Conservation (phyloP, 2,888 invertebrate species). For the Galeopsomyia nigrocyanea region DNA sequence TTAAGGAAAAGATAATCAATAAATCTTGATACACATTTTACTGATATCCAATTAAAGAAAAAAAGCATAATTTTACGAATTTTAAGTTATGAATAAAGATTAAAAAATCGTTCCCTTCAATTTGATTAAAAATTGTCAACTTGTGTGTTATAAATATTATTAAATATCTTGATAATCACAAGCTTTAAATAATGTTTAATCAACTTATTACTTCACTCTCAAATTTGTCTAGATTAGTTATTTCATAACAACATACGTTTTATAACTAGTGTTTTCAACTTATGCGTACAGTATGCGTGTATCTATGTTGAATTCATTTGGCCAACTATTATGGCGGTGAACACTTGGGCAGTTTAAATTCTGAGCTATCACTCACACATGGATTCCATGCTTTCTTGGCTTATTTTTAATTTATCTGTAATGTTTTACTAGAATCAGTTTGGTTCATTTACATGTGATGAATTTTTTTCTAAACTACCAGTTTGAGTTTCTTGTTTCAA, state of each 20-base stretch:
- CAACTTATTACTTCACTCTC: conserved; percentile 23
- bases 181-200: conserved; percentile 31
- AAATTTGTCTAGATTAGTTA: conserved; percentile 32
- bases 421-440: conserved; percentile 38
- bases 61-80: conserved; percentile 7
- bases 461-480: conserved; percentile 25
- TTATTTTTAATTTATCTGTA: conserved; percentile 35
- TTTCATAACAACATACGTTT: conserved; percentile 33
- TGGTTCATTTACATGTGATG: conserved; percentile 22
- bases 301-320: conserved; percentile 60
- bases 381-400: conserved; percentile 46
- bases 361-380: conserved; percentile 52
- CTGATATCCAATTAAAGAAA: conserved; percentile 6
- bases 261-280: conserved; percentile 37
- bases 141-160: conserved; percentile 8
- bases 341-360: conserved; percentile 67
- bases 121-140: conserved; percentile 9
- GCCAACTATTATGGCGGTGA: conserved; percentile 61
- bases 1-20: conserved; percentile 22
- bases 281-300: conserved; percentile 41
- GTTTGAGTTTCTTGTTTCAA: conserved; percentile 10
- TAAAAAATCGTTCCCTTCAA: conserved; percentile 22
- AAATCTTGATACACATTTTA: conserved; percentile 10
- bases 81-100: conserved; percentile 1
- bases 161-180: background rate